Evolutionary conservation across 1,140 invertebrate species (phyloP).

Genomic region (Stegodyphus mimosarum): DNA sequence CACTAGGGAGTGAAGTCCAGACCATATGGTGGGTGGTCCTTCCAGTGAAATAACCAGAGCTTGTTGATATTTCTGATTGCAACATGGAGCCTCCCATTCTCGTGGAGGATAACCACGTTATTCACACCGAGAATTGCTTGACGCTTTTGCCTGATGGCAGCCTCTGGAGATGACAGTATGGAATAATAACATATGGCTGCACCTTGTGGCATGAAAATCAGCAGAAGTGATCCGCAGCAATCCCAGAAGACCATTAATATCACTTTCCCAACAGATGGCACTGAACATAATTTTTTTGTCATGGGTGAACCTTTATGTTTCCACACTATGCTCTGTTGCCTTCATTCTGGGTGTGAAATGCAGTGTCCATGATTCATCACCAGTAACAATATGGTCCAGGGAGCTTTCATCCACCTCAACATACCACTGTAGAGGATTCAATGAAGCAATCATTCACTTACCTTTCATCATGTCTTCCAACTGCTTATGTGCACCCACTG

Average conservation of each 20-base stretch:
- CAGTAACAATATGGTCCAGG: neutral
- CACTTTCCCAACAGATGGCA: constrained; percentile 19
- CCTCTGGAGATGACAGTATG: neutral
- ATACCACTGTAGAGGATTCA: constrained; percentile 7
- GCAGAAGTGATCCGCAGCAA: constrained; percentile 4
- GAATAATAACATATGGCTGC: constrained; percentile 3
- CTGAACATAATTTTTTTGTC: constrained; percentile 17
- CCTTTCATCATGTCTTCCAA: neutral
- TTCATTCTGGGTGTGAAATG: constrained; percentile 13
- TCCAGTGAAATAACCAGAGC: constrained; percentile 9
- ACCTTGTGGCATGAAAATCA: constrained; percentile 18
- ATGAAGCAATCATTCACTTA: constrained; percentile 17
- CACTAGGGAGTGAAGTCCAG: constrained; percentile 8
- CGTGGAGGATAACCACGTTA: constrained; percentile 1
- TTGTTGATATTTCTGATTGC: neutral
- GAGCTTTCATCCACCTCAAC: neutral
- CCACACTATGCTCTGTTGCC: constrained; percentile 8
- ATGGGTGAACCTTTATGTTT: constrained; percentile 2
- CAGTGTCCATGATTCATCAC: constrained; percentile 5
- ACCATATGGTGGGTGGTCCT: neutral
- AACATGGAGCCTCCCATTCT: constrained; percentile 3
- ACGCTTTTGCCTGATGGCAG: constrained; percentile 10
- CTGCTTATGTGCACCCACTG: constrained; percentile 14
- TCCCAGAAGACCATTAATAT: constrained; percentile 17
- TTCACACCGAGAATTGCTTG: neutral